phyloP scores from a whole-genome alignment of 2,113 vertebrate species.

The Regulus satrapa region DNA sequence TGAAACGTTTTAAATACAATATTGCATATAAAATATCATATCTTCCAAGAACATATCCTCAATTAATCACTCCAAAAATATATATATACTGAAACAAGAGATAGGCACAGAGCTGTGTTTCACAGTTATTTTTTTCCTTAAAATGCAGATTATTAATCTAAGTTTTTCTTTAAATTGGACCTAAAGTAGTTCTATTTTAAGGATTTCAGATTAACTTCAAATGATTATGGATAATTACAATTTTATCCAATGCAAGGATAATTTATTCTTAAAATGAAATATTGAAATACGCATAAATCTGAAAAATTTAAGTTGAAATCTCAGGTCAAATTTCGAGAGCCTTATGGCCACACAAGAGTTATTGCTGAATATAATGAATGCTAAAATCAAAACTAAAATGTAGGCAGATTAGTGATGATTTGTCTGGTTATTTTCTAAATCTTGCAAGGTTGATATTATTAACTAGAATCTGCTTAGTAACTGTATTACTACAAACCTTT shows the following conservation, averaged over 20 bases:
- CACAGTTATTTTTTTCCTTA: background rate
- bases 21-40: background rate
- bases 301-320: constrained; percentile 24
- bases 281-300: background rate
- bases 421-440: constrained; percentile 58
- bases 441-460: constrained; percentile 48
- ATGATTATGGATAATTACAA: constrained; percentile 36
- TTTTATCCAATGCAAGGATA: constrained; percentile 23
- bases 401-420: constrained; percentile 32
- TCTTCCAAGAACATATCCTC: background rate
- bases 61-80: constrained; percentile 12
- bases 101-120: background rate
- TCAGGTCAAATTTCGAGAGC: constrained; percentile 36
- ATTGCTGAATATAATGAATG: constrained; percentile 14
- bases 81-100: background rate
- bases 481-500: constrained; percentile 23
- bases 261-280: constrained; percentile 41
- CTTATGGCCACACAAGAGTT: constrained; percentile 1
- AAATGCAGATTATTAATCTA: constrained; percentile 48
- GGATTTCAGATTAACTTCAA: constrained; percentile 28
- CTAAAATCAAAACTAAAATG: constrained; percentile 22
- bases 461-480: constrained; percentile 64
- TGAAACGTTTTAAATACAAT: background rate
- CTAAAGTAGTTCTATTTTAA: constrained; percentile 57
- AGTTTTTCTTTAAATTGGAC: constrained; percentile 10